phyloP scores from a whole-genome alignment of 1,140 invertebrate species.

The Amyelois transitella region DNA sequence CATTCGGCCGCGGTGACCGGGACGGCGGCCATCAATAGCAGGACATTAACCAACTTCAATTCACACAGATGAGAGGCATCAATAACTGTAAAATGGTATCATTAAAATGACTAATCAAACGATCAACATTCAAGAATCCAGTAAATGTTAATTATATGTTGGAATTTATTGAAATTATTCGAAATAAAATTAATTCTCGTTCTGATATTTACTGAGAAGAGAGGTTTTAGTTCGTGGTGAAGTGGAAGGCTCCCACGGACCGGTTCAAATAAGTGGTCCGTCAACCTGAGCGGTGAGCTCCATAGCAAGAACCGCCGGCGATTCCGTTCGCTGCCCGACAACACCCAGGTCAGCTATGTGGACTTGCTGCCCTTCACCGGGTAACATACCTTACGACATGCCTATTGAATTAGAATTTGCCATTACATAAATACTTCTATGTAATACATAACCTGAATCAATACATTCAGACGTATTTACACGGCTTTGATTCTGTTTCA shows the following conservation, averaged over 20 bases:
- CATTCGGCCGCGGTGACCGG: slow-evolving; percentile 2
- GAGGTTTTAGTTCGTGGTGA: slow-evolving; percentile 27
- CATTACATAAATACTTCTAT: not conserved
- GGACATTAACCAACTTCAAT: slow-evolving; percentile 25
- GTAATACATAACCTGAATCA: too few relatives aligned
- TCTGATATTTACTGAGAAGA: slow-evolving; percentile 34
- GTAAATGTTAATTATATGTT: slow-evolving; percentile 53
- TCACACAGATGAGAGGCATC: slow-evolving; percentile 36
- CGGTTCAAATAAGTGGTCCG: slow-evolving; percentile 37
- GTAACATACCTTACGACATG: not conserved
- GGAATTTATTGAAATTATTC: slow-evolving; percentile 55
- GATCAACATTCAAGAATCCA: slow-evolving; percentile 48
- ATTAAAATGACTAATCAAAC: slow-evolving; percentile 58
- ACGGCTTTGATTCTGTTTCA: too few relatives aligned
- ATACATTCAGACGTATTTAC: too few relatives aligned
- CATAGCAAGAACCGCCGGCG: not conserved
- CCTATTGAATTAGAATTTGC: not conserved
- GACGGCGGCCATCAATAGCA: slow-evolving; percentile 22
- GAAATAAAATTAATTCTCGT: slow-evolving; percentile 43
- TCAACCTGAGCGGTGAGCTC: slow-evolving; percentile 18
- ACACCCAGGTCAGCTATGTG: not conserved
- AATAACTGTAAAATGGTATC: slow-evolving; percentile 52
- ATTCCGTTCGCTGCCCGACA: not conserved
- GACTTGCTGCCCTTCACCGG: not conserved
- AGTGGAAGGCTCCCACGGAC: slow-evolving; percentile 34